Conservation (phyloP, 2,797 vertebrate species). For the Malacoraja senta region DNA sequence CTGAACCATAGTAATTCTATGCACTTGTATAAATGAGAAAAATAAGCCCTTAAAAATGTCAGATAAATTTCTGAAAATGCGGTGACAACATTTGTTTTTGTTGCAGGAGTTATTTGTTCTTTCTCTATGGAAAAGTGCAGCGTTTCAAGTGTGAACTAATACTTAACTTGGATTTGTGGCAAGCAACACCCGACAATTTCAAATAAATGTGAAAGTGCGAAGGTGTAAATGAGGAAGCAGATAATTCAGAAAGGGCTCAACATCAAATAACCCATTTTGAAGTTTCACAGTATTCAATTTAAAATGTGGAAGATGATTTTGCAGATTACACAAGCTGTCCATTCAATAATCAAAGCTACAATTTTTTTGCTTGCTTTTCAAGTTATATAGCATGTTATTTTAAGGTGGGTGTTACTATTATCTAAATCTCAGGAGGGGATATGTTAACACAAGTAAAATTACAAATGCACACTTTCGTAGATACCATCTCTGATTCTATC, state of each 20-base stretch:
- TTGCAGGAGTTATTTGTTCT: background rate
- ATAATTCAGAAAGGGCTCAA: conserved; percentile 31
- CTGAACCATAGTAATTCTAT: background rate
- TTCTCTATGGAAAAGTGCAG: background rate
- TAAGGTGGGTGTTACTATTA: background rate
- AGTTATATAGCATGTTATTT: background rate
- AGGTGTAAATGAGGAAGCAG: conserved; percentile 35
- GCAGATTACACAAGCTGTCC: conserved; percentile 27
- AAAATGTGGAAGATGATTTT: conserved; percentile 18
- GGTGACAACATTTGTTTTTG: background rate
- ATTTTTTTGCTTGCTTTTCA: background rate
- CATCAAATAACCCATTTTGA: conserved; percentile 25
- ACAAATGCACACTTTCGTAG: background rate
- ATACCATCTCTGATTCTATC: background rate
- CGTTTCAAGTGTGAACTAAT: conserved; percentile 21
- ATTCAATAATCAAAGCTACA: background rate
- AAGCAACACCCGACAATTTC: conserved; percentile 31
- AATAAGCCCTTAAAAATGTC: background rate
- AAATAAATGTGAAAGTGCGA: conserved; percentile 28
- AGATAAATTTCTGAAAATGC: background rate
- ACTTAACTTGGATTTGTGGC: conserved; percentile 30
- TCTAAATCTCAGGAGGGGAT: background rate
- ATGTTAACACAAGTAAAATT: background rate
- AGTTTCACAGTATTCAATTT: conserved; percentile 30
- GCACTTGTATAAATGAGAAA: background rate